Evolutionary conservation across 2,113 vertebrate species (phyloP).

Genomic region (Sigmodon hispidus): DNA sequence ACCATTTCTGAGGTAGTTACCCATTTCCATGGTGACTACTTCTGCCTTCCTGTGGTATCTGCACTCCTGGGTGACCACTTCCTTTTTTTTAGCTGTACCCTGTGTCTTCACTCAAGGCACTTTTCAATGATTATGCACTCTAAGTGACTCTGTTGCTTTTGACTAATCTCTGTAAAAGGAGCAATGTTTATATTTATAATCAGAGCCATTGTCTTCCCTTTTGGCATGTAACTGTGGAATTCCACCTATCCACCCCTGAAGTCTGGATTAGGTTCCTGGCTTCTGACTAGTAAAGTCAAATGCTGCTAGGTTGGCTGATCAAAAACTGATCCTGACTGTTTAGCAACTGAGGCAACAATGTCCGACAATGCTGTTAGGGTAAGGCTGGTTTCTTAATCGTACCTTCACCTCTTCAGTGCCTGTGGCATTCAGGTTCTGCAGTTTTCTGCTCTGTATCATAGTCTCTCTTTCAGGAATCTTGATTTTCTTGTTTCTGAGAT

Average conservation of each 20-base stretch:
- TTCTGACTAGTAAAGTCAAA: slow-evolving; percentile 24
- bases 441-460: slow-evolving; percentile 18
- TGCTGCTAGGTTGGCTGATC: neutral
- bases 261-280: neutral
- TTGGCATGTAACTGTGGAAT: slow-evolving; percentile 2
- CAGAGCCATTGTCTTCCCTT: neutral
- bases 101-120: neutral
- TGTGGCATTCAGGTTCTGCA: neutral
- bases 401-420: neutral
- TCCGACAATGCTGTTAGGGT: slow-evolving; percentile 5
- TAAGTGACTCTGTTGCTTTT: neutral
- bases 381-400: neutral
- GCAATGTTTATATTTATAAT: neutral
- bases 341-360: neutral
- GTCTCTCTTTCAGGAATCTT: slow-evolving; percentile 10
- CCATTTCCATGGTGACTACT: neutral
- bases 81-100: slow-evolving; percentile 1
- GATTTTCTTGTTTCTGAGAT: slow-evolving; percentile 50
- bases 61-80: neutral
- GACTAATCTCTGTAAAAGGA: slow-evolving; percentile 29
- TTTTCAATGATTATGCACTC: neutral
- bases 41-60: neutral
- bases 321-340: neutral
- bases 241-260: neutral
- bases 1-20: neutral